A percentile compares a stretch with the other conserved stretches of the same genome.
These are phyloP conservation scores for Drepanosiphum platanoidis DNA, from an alignment of 2,888 invertebrate species.

Conservation along the genomic window DNA sequence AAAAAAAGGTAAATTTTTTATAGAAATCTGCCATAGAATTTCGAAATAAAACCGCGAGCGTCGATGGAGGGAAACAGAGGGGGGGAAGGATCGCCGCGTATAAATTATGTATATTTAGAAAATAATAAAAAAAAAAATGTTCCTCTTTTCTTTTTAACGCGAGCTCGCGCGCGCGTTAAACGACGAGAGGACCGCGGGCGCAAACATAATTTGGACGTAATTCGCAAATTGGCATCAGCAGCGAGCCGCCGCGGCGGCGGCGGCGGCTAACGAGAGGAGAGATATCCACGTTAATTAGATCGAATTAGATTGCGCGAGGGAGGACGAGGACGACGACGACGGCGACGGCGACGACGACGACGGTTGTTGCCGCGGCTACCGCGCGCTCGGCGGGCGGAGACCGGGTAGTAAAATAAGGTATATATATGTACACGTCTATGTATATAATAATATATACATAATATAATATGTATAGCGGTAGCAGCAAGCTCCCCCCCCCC, in stretches of 20 bases:
- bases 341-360: neutral
- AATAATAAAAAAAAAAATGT: too few relatives aligned
- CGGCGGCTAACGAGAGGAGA: slow-evolving; percentile 49
- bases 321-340: slow-evolving; percentile 6
- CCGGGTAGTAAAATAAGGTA: slow-evolving; percentile 6
- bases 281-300: slow-evolving; percentile 57
- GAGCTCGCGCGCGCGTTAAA: slow-evolving; percentile 16
- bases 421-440: neutral
- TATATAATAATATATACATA: neutral
- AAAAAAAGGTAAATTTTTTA: too few relatives aligned
- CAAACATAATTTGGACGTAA: slow-evolving; percentile 58
- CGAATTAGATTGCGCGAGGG: slow-evolving; percentile 43
- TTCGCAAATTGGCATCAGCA: slow-evolving; percentile 51
- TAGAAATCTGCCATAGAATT: too few relatives aligned
- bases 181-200: slow-evolving; percentile 46
- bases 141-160: neutral
- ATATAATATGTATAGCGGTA: slow-evolving; percentile 22
- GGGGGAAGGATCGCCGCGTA: too few relatives aligned
- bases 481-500: too few relatives aligned
- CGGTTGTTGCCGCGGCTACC: neutral
- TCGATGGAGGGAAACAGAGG: too few relatives aligned
- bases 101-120: too few relatives aligned
- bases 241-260: too few relatives aligned
- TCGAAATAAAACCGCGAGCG: too few relatives aligned
- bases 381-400: slow-evolving; percentile 16